Percentiles rank a stretch among this genome's conserved stretches.
Evolutionary conservation across 2,113 vertebrate species (phyloP).

Genomic region (Esox niger): DNA sequence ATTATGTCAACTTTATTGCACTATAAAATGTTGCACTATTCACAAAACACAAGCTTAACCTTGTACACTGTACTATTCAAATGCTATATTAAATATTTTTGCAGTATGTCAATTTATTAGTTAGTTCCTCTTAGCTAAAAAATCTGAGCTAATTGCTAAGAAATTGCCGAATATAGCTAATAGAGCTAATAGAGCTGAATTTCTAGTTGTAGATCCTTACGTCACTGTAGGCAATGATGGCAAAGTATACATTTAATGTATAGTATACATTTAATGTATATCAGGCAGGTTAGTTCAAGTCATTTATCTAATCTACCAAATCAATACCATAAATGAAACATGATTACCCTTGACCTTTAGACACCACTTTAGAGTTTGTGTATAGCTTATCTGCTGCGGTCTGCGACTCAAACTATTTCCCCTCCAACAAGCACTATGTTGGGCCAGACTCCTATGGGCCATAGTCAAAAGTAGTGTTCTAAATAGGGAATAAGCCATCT

Average conservation of each 20-base stretch:
- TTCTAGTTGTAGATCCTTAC: too few relatives aligned
- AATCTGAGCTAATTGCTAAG: too few relatives aligned
- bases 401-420: too few relatives aligned
- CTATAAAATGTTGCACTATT: background rate
- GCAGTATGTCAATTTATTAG: constrained; percentile 19
- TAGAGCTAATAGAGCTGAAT: too few relatives aligned
- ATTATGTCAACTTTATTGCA: background rate
- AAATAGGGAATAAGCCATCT: too few relatives aligned
- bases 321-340: constrained; percentile 61
- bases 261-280: constrained; percentile 62
- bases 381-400: too few relatives aligned
- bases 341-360: constrained; percentile 70
- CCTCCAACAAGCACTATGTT: too few relatives aligned
- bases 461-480: too few relatives aligned
- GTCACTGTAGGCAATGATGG: too few relatives aligned
- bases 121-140: too few relatives aligned
- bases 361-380: constrained; percentile 51
- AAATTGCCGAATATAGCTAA: background rate
- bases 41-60: constrained; percentile 1
- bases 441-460: too few relatives aligned
- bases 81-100: constrained; percentile 30
- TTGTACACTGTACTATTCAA: background rate
- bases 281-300: constrained; percentile 43
- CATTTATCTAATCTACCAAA: constrained; percentile 63
- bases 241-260: too few relatives aligned